A percentile compares a stretch with the other conserved stretches of the same genome.
Conservation (phyloP, 2,797 vertebrate species). For the Rhincodon typus region DNA sequence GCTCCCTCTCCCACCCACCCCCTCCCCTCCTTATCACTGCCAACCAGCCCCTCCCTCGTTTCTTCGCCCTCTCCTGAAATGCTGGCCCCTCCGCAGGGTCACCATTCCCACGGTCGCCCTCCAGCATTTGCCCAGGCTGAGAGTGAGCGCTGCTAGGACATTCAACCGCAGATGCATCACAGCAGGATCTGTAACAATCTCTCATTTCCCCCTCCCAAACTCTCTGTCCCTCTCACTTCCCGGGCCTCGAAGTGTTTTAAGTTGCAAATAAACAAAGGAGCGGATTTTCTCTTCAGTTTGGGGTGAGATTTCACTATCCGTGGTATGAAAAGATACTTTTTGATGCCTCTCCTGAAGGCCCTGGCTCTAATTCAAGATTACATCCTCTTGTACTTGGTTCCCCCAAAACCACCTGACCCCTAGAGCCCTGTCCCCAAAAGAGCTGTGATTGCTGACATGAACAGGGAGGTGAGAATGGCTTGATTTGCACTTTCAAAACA, state of each 20-base stretch:
- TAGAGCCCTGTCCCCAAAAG: not conserved
- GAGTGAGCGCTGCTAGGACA: not conserved
- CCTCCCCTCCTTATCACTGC: conserved; percentile 41
- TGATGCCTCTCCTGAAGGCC: too few species aligned
- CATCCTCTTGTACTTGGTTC: too few species aligned
- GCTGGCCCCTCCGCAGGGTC: not conserved
- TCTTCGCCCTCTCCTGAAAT: not conserved
- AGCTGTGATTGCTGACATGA: not conserved
- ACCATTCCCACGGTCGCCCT: not conserved
- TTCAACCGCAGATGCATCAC: not conserved
- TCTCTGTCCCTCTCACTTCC: not conserved
- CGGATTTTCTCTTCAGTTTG: too few species aligned
- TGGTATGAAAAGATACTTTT: too few species aligned
- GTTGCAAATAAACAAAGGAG: not conserved
- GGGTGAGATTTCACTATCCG: too few species aligned
- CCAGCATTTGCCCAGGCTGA: not conserved
- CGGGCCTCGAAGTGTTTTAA: not conserved
- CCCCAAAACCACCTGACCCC: too few species aligned
- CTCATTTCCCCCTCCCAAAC: not conserved
- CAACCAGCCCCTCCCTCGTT: conserved; percentile 40
- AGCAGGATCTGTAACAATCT: not conserved
- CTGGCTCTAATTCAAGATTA: too few species aligned
- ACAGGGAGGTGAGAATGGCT: not conserved
- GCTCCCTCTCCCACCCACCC: conserved; percentile 38
- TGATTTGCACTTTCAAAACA: not conserved